Percentiles rank a stretch among this genome's conserved stretches.
Conservation (phyloP, 2,797 vertebrate genomes). For the Neosilurus mollespiculum region DNA sequence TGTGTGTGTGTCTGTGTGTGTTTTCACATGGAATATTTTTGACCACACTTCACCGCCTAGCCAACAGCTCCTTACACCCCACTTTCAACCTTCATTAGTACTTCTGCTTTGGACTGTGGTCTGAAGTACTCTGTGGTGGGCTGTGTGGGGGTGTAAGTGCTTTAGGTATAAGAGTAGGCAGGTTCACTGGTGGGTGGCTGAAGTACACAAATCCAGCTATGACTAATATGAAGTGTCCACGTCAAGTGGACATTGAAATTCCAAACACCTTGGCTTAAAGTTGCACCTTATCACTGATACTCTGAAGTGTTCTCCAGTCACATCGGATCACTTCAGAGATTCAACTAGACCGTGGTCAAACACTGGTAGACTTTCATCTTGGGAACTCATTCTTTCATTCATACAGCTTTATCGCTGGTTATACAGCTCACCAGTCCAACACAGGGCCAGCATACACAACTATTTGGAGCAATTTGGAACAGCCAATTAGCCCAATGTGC, state of each 20-base stretch:
- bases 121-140: constrained; percentile 44
- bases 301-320: constrained; percentile 1
- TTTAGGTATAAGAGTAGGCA: constrained; percentile 39
- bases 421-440: too few relatives aligned
- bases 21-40: constrained; percentile 7
- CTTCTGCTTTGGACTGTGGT: constrained; percentile 45
- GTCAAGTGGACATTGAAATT: constrained; percentile 52
- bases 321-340: constrained; percentile 9
- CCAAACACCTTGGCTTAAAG: constrained; percentile 45
- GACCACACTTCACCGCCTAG: constrained; percentile 17
- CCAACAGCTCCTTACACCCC: constrained; percentile 26
- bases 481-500: too few relatives aligned
- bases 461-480: too few relatives aligned
- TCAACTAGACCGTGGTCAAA: background rate
- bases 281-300: constrained; percentile 34
- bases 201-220: constrained; percentile 34
- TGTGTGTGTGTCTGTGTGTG: background rate
- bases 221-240: constrained; percentile 36
- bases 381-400: background rate
- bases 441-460: too few relatives aligned
- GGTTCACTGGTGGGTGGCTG: constrained; percentile 52
- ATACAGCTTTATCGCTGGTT: too few relatives aligned
- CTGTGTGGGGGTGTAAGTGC: constrained; percentile 44
- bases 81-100: constrained; percentile 54
- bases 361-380: background rate